These are phyloP conservation scores for Drosophila longiperda DNA, from an alignment of 2,888 invertebrate species.

Conservation along the genomic window DNA sequence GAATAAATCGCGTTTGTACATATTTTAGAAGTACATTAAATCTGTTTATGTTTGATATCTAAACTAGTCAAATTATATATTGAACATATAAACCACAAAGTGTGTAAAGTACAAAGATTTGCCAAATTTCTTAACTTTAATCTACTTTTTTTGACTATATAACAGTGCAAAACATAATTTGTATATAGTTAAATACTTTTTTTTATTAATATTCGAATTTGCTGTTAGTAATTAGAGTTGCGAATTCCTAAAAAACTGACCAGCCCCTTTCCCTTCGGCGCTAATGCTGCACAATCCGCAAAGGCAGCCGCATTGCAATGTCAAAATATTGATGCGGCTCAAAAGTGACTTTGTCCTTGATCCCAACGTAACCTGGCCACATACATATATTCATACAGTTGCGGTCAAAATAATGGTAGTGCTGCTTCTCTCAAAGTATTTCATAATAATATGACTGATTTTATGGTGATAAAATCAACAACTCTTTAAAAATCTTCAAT, in stretches of 20 bases:
- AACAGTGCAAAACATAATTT: too few species aligned
- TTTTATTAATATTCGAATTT: too few species aligned
- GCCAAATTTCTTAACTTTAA: too few species aligned
- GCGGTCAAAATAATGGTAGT: neutral
- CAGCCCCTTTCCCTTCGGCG: constrained; percentile 19
- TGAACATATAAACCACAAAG: neutral
- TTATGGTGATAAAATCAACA: neutral
- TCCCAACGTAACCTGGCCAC: constrained; percentile 22
- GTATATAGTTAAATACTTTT: too few species aligned
- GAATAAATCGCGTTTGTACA: neutral
- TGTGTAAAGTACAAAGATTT: neutral
- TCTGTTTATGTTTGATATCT: neutral
- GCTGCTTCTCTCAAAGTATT: neutral
- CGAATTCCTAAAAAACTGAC: neutral
- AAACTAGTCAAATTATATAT: neutral
- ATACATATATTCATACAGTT: neutral
- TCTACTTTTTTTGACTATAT: too few species aligned
- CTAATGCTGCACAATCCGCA: constrained; percentile 59
- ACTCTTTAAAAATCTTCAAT: neutral
- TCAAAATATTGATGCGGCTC: constrained; percentile 67
- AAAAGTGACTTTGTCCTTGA: constrained; percentile 35
- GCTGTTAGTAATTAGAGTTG: neutral
- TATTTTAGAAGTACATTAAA: neutral
- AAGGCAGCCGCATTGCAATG: constrained; percentile 43
- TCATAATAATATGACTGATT: neutral